phyloP scores from a whole-genome alignment of 2,113 vertebrate genomes.

The Rhegmatorhina hoffmannsi region DNA sequence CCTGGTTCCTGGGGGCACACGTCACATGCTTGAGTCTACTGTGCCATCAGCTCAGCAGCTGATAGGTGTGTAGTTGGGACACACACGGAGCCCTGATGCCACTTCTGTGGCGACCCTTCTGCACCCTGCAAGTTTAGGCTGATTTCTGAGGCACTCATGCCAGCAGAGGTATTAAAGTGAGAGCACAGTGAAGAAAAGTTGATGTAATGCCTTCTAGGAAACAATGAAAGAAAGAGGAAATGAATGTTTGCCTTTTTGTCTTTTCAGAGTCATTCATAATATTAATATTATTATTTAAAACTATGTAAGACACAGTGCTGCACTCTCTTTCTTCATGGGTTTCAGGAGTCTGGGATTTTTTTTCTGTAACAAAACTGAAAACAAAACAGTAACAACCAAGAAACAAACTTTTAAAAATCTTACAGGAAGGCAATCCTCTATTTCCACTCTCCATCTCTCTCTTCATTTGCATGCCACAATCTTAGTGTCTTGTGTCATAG shows the following conservation, averaged over 20 bases:
- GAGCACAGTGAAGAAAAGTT: neutral
- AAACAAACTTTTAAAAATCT: neutral
- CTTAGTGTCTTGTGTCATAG: neutral
- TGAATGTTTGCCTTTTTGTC: neutral
- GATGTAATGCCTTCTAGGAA: neutral
- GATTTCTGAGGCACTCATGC: neutral
- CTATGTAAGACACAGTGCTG: neutral
- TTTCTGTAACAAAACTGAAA: neutral
- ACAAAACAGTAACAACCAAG: neutral
- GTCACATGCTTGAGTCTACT: rapidly evolving
- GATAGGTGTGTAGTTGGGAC: rapidly evolving
- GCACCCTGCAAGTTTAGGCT: neutral
- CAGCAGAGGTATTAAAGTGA: neutral
- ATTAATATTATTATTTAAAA: neutral
- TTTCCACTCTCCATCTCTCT: neutral
- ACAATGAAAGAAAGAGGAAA: neutral
- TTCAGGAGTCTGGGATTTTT: neutral
- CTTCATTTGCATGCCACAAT: neutral
- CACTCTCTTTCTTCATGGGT: neutral
- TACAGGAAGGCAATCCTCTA: neutral
- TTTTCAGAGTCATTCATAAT: neutral
- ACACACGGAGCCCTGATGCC: rapidly evolving
- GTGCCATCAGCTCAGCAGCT: neutral
- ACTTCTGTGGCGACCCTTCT: neutral
- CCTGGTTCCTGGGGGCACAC: neutral